Base-by-base conservation (phyloP, 2,113 vertebrate genomes). In the Paralichthys olivaceus region DNA sequence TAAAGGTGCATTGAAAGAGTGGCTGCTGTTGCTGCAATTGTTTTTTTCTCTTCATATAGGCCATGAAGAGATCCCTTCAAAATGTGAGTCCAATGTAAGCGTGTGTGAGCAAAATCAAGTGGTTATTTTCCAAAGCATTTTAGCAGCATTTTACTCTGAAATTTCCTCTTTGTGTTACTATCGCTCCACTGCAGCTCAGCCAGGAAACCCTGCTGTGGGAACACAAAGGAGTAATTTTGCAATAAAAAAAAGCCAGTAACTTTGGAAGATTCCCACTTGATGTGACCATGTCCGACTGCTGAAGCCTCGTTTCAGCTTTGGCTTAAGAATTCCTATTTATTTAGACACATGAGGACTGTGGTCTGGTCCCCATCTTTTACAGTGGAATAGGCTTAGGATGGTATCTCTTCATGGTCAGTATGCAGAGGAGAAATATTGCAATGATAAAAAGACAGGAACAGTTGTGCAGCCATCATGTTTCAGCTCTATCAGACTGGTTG, bases 191-290 rank as follows among this genome's bases (percentile, higher is more conserved):
- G n/a, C 20, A 51, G 22, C 57, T 22, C 20, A 70, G 20, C 49
- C 29, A 26, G 32, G 58, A 64, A 19, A 56, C 70, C 17, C 40
- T n/a, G 22, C 49, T 40, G 37, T 40, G 37, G 37, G 1, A 37
- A 40, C 37, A 40, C 37, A 40, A 40, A 40, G 1, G 55, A 15
- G 47, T 8, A 3, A 34, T 62, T 56, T 63, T 34, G 34, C 37
- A 54, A 63, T 55, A 47, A 47, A 47, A 56, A 32, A 60, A 37
- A 37, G 60, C 61, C 23, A 26, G 37, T 25, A 45, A 63, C 61
- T 63, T 9, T 45, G 37, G 61, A 45, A 25, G 61, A 43, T 45
- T 19, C 37, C 61, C 61, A 26, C 61, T 45, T 43, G 34, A 62
- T 11, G 34, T 47, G 43, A 20, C 14, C 9, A 49, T 37, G 17